These are phyloP conservation scores for Diaperis boleti DNA, from an alignment of 2,888 invertebrate genomes.

Conservation along the genomic window DNA sequence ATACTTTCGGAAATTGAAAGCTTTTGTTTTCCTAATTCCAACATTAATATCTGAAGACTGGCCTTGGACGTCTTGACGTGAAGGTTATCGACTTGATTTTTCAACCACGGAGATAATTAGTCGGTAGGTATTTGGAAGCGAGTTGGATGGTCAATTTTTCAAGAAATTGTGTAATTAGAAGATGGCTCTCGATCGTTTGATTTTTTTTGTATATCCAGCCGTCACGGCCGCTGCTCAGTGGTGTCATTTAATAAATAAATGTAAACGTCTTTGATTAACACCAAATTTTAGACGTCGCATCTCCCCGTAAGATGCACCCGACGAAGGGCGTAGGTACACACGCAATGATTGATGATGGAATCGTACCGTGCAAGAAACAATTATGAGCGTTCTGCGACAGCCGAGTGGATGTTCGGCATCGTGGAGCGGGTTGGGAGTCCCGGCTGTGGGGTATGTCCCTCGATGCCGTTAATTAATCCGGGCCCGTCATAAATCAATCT, in stretches of 20 bases:
- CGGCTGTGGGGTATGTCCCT: conserved; percentile 60
- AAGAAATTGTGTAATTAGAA: conserved; percentile 28
- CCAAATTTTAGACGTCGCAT: too few species aligned
- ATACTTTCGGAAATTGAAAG: conserved; percentile 9
- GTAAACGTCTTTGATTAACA: too few species aligned
- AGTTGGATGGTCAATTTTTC: conserved; percentile 25
- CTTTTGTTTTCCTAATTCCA: conserved; percentile 11
- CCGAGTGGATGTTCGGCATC: conserved; percentile 56
- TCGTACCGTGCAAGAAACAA: conserved; percentile 62
- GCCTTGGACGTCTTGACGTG: conserved; percentile 28
- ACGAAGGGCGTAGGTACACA: conserved; percentile 26
- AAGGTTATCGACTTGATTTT: conserved; percentile 33
- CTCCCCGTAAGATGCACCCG: conserved; percentile 12
- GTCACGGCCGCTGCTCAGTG: too few species aligned
- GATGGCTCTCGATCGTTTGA: too few species aligned
- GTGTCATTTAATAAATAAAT: too few species aligned
- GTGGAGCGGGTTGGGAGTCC: conserved; percentile 45
- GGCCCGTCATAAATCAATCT: conserved; percentile 65
- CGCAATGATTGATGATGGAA: conserved; percentile 60
- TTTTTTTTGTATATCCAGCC: too few species aligned
- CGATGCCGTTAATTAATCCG: conserved; percentile 64
- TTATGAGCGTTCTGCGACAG: conserved; percentile 60
- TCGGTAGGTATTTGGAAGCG: conserved; percentile 31
- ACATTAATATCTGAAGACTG: conserved; percentile 17
- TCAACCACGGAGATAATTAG: conserved; percentile 29